phyloP scores from a whole-genome alignment of 2,888 invertebrate species.

The Notodonta ziczac region DNA sequence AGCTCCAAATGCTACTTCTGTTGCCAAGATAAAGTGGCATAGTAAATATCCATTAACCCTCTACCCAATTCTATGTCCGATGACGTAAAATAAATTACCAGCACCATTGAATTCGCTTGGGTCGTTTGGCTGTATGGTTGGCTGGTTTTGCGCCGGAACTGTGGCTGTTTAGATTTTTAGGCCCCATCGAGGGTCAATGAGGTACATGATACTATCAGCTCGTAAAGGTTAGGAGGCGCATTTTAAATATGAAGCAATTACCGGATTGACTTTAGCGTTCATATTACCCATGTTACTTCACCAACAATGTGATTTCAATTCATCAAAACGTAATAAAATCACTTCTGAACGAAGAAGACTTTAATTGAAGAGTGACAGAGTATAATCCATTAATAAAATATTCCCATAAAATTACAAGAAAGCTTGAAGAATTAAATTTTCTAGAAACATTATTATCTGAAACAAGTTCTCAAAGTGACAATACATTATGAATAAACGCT shows the following conservation, averaged over 20 bases:
- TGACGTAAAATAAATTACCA: not conserved
- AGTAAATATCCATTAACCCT: not conserved
- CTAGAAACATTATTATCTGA: not conserved
- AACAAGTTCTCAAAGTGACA: not conserved
- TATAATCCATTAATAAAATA: not conserved
- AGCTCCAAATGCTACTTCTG: no score
- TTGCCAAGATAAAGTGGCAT: not conserved
- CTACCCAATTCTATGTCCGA: not conserved
- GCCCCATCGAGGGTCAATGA: slow-evolving; percentile 25
- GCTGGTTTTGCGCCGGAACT: slow-evolving; percentile 46
- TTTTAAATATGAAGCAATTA: not conserved
- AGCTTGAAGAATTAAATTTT: not conserved
- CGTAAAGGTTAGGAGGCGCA: not conserved
- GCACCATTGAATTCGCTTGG: not conserved
- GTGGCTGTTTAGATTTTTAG: slow-evolving; percentile 46
- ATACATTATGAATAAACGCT: not conserved
- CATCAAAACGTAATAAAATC: no score
- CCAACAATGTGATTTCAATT: no score
- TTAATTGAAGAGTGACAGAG: not conserved
- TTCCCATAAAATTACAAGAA: not conserved
- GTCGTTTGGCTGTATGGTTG: slow-evolving; percentile 31
- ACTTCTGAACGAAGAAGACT: not conserved
- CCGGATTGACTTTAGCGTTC: not conserved
- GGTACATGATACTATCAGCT: not conserved
- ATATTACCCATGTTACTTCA: no score